Evolutionary conservation across 2,888 invertebrate species (phyloP).

Genomic region (Megalurothrips usitatus): DNA sequence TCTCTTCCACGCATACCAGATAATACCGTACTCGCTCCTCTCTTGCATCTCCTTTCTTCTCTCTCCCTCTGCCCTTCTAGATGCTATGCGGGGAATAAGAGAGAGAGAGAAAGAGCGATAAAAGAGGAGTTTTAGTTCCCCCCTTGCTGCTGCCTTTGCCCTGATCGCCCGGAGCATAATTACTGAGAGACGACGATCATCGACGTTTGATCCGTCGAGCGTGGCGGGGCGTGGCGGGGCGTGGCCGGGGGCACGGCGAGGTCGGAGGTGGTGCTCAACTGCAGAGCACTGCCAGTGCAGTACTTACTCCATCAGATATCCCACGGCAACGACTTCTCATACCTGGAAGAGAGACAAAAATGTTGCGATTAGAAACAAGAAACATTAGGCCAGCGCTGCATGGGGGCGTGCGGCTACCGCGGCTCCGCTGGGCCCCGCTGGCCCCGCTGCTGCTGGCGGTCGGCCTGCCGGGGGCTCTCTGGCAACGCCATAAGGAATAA

Average conservation of each 20-base stretch:
- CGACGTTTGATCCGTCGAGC: background rate
- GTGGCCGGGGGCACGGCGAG: background rate
- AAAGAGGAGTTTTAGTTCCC: too few species aligned
- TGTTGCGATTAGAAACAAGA: background rate
- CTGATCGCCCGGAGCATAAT: slow-evolving; percentile 5
- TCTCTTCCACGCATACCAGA: too few species aligned
- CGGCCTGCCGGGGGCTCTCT: too few species aligned
- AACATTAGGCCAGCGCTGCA: background rate
- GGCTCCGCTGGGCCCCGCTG: too few species aligned
- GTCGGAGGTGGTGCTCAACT: background rate
- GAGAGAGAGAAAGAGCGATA: background rate
- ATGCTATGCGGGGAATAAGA: background rate
- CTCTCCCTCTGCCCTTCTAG: background rate
- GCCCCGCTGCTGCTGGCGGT: too few species aligned
- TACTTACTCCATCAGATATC: background rate
- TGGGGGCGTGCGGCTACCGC: too few species aligned
- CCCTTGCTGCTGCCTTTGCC: too few species aligned
- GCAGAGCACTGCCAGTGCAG: background rate
- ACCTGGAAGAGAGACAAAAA: slow-evolving; percentile 25
- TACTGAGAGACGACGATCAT: slow-evolving; percentile 2
- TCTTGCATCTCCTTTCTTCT: background rate
- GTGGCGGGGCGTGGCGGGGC: background rate
- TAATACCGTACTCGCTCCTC: too few species aligned
- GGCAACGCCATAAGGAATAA: background rate
- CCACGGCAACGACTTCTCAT: background rate